phyloP scores from a whole-genome alignment of 2,888 invertebrate species.

The Dryobotodes eremita region DNA sequence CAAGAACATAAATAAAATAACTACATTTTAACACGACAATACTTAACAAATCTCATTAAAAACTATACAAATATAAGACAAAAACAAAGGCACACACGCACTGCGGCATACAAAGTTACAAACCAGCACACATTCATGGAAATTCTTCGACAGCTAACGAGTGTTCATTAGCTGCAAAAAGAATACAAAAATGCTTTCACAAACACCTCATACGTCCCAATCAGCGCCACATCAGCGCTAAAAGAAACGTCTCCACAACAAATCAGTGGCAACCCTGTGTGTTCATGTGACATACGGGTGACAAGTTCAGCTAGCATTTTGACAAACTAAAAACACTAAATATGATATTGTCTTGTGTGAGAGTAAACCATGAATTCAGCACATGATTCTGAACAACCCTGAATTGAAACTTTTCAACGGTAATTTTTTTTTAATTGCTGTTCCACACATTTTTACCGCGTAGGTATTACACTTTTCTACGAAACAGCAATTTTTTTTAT shows the following conservation, averaged over 20 bases:
- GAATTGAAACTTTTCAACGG: too few relatives aligned
- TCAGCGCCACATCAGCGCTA: constrained; percentile 86
- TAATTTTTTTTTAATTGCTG: too few relatives aligned
- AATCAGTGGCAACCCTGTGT: constrained; percentile 87
- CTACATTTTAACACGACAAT: neutral
- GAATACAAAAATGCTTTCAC: constrained; percentile 79
- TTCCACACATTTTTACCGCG: too few relatives aligned
- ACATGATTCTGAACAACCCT: too few relatives aligned
- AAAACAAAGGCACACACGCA: constrained; percentile 41
- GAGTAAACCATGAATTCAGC: too few relatives aligned
- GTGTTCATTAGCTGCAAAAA: constrained; percentile 85
- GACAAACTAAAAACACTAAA: neutral
- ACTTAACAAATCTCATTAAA: constrained; percentile 37
- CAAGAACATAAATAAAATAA: neutral
- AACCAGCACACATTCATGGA: constrained; percentile 57
- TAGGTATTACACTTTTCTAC: too few relatives aligned
- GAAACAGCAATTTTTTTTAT: too few relatives aligned
- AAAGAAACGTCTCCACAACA: constrained; percentile 87
- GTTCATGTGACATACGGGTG: constrained; percentile 61
- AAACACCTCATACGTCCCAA: constrained; percentile 87
- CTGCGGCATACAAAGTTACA: constrained; percentile 22
- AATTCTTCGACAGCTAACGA: constrained; percentile 77
- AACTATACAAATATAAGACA: neutral
- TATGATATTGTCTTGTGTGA: too few relatives aligned
- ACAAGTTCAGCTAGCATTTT: neutral